These are phyloP conservation scores for Eurystomus gularis DNA, from an alignment of 2,113 vertebrate species.

Conservation along the genomic window DNA sequence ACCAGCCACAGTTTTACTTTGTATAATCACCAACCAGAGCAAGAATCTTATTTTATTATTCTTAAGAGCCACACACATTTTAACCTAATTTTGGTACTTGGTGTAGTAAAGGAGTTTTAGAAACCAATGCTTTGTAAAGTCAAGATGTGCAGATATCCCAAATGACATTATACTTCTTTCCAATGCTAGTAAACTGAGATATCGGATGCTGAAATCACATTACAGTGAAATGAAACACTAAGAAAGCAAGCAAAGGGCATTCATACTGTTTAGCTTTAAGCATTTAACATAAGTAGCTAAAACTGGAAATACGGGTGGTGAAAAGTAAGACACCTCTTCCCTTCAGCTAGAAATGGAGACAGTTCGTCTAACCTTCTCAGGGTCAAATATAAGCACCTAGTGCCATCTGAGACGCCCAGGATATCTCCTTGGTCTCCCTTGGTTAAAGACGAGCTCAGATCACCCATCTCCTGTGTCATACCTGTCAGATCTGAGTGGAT, in stretches of 20 bases:
- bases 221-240: constrained; percentile 9
- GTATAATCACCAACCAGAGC: neutral
- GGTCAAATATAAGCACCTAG: neutral
- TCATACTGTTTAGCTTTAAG: neutral
- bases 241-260: neutral
- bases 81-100: neutral
- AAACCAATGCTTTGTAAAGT: constrained; percentile 1
- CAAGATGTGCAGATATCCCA: constrained; percentile 44
- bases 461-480: neutral
- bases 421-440: neutral
- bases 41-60: constrained; percentile 31
- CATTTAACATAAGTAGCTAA: neutral
- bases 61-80: constrained; percentile 15
- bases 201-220: neutral
- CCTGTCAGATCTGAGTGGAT: neutral
- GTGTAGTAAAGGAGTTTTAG: constrained; percentile 17
- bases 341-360: neutral
- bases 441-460: neutral
- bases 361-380: neutral
- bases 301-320: neutral
- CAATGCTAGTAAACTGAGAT: neutral
- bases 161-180: constrained; percentile 29
- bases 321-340: neutral
- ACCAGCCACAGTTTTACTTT: neutral
- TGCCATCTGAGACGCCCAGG: neutral